phyloP scores from a whole-genome alignment of 2,888 invertebrate species.

The Aricia artaxerxes region DNA sequence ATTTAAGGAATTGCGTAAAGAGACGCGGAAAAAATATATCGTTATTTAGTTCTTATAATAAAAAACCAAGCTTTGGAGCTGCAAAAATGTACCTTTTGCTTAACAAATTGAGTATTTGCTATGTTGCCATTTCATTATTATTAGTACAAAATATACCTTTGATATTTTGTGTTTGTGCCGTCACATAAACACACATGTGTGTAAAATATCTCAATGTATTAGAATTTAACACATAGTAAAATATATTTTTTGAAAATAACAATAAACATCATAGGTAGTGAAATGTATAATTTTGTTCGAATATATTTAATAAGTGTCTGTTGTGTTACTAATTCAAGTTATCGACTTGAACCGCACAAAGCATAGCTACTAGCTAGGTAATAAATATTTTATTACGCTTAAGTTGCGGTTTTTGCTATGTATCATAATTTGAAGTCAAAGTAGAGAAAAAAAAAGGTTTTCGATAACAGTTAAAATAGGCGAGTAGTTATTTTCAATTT shows the following conservation, averaged over 20 bases:
- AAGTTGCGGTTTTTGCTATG: not conserved
- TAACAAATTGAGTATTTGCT: constrained; percentile 13
- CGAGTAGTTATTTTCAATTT: not conserved
- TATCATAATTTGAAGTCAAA: not conserved
- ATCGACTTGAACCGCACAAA: not conserved
- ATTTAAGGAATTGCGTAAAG: not conserved
- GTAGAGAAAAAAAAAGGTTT: not conserved
- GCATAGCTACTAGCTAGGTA: not conserved
- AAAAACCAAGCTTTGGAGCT: not conserved
- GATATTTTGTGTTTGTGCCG: not conserved
- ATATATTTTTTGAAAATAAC: constrained; percentile 28
- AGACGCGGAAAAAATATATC: not conserved
- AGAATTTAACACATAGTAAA: constrained; percentile 21
- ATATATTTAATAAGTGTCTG: not conserved
- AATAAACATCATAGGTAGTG: constrained; percentile 19
- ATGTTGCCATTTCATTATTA: constrained; percentile 21
- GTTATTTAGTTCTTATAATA: constrained; percentile 19
- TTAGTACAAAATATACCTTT: constrained; percentile 28
- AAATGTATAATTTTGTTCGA: constrained; percentile 2
- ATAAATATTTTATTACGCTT: not conserved
- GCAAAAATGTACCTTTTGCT: constrained; percentile 19
- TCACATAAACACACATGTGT: not conserved
- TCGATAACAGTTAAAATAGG: not conserved
- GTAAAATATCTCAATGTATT: constrained; percentile 11
- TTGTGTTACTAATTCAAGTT: not conserved